Percentiles rank a stretch among this genome's conserved stretches.
Evolutionary conservation across 2,113 vertebrate species (phyloP).

Genomic region (Odontesthes bonariensis): DNA sequence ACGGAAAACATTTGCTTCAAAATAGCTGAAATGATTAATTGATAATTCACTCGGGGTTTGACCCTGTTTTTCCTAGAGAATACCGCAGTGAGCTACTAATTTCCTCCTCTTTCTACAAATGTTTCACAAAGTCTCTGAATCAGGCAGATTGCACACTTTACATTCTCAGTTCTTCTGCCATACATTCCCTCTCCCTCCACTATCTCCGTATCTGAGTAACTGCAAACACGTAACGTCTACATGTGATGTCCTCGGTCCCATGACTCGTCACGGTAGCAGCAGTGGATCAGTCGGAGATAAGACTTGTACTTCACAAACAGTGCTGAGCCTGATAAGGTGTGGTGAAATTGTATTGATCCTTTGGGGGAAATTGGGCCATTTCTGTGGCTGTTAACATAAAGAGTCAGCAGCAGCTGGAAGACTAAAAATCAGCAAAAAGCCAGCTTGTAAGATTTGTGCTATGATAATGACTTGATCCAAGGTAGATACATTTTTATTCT

Average conservation of each 20-base stretch:
- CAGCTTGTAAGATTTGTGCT: no score
- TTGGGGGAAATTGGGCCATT: not conserved
- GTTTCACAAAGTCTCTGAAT: not conserved
- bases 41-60: not conserved
- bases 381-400: not conserved
- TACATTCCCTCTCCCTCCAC: not conserved
- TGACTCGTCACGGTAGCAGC: slow-evolving; percentile 43
- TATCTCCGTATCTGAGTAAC: not conserved
- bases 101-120: no score
- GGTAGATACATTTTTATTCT: no score
- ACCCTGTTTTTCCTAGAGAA: no score
- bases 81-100: no score
- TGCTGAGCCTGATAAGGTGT: slow-evolving; percentile 4
- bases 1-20: not conserved
- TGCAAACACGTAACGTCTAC: slow-evolving; percentile 9
- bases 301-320: slow-evolving; percentile 5
- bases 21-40: not conserved
- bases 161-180: not conserved
- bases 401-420: not conserved
- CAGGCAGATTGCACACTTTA: not conserved
- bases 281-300: slow-evolving; percentile 32
- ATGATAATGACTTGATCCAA: not conserved
- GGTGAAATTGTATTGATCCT: slow-evolving; percentile 40
- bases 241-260: slow-evolving; percentile 29
- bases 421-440: not conserved